Base-by-base conservation (phyloP, 2,797 vertebrate species). In the Australoheros facetus region DNA sequence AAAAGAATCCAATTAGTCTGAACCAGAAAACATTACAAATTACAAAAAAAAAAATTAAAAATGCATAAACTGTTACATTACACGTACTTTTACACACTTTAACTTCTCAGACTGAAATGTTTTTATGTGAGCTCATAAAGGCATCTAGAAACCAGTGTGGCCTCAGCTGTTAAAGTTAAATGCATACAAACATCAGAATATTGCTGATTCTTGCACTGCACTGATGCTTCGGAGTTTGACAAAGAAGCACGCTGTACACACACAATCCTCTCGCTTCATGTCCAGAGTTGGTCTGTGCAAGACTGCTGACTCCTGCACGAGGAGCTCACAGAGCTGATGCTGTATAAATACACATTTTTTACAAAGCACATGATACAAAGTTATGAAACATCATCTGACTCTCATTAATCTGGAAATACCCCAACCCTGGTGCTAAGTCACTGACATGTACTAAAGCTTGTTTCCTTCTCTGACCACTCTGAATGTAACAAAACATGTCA, bases 311-410 rank as follows among this genome's bases (percentile, higher is more conserved):
- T 70, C 39, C 32, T 34, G 21, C 73, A 62, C 51, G 7, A 26
- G 5, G 8, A 42, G 56, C 70, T 62, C 57, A 81, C 70, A 62
- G 71, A 77, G 60, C 53, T 1, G 51, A 3, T 77, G 56, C 59
- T 79, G 77, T 74, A 76, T 51, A 9, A 69, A 69, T 69, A 13
- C 45, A 32, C 26, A 69, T 37, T 66, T 37, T 45, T 80, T 48
- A 69, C n/a, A 37, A 66, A 71, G 71, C 87, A 73, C 85, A 90
- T 89, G 88, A 89, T 58, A 16, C 75, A 12, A 55, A 21, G 58
- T 85, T 79, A 75, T 71, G 21, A 78, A 79, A 58, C 14, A 86
- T 84, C 82, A 81, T 89, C 77, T 73, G 70, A 76, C 69, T 78
- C 42, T 37, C 14, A 73, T 81, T 85, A 69, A 77, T 77, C 73